A percentile compares a stretch with the other conserved stretches of the same genome.
Evolutionary conservation across 2,797 vertebrate genomes (phyloP).

Genomic region (Scarus forsteni): DNA sequence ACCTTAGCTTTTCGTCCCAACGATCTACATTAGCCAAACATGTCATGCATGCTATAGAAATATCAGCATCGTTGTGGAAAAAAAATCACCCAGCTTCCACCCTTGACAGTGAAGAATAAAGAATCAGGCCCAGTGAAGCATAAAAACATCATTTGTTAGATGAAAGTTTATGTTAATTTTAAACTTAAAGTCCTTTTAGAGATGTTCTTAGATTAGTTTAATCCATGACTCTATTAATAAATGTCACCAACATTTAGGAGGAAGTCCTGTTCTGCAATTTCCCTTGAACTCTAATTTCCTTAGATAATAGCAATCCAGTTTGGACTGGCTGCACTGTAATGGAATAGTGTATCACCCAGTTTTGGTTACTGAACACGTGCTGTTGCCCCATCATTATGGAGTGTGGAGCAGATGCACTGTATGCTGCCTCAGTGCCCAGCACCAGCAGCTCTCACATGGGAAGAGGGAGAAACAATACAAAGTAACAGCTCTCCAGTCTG

Average conservation of each 20-base stretch:
- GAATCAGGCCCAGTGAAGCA: not conserved
- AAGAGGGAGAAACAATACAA: not conserved
- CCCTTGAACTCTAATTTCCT: slow-evolving; percentile 21
- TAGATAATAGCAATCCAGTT: slow-evolving; percentile 33
- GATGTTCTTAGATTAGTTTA: not conserved
- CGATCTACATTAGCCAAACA: too few relatives aligned
- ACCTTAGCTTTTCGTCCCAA: too few relatives aligned
- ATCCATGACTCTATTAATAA: not conserved
- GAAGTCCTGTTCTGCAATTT: slow-evolving; percentile 32
- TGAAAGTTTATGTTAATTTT: not conserved
- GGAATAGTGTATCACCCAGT: slow-evolving; percentile 32
- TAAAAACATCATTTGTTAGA: not conserved
- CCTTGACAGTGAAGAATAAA: not conserved
- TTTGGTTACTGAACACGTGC: slow-evolving; percentile 33
- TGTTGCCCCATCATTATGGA: slow-evolving; percentile 48
- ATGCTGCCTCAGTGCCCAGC: slow-evolving; percentile 33
- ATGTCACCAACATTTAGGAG: not conserved
- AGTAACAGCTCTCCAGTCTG: slow-evolving; percentile 22
- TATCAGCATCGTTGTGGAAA: too few relatives aligned
- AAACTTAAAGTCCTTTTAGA: not conserved
- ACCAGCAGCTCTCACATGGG: slow-evolving; percentile 6
- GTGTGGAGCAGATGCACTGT: slow-evolving; percentile 46
- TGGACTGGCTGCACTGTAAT: slow-evolving; percentile 30
- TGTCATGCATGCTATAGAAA: too few relatives aligned
- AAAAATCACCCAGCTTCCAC: too few relatives aligned